phyloP scores from a whole-genome alignment of 1,140 invertebrate genomes.

The Bombus difficillimus region DNA sequence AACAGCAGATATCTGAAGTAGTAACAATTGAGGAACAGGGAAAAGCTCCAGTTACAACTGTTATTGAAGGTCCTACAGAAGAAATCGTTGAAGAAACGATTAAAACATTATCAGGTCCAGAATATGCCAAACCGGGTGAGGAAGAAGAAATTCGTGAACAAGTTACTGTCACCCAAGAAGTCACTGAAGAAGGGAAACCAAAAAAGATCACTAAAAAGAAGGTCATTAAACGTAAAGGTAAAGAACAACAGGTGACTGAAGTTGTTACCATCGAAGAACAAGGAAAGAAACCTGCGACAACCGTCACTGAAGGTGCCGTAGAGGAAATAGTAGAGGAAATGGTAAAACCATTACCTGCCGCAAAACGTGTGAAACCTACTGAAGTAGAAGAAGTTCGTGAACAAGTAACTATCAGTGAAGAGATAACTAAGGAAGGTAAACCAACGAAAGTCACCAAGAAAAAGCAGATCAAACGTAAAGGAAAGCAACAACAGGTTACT shows the following conservation, averaged over 20 bases:
- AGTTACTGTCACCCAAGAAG: conserved; percentile 79
- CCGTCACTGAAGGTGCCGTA: conserved; percentile 4
- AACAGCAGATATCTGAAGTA: conserved; percentile 57
- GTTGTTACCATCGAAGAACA: conserved; percentile 74
- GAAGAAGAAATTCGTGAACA: conserved; percentile 71
- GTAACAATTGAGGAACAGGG: conserved; percentile 60
- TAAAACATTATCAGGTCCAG: not conserved
- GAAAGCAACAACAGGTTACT: conserved; percentile 52
- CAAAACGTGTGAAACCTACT: conserved; percentile 52
- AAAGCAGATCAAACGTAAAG: conserved; percentile 57
- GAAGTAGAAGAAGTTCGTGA: conserved; percentile 74
- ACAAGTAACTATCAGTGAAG: conserved; percentile 72
- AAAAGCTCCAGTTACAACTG: conserved; percentile 39
- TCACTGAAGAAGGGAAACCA: conserved; percentile 74
- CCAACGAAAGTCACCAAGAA: conserved; percentile 72
- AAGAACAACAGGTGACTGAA: conserved; percentile 73
- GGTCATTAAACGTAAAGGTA: conserved; percentile 75
- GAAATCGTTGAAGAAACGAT: not conserved
- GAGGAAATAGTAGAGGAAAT: conserved; percentile 46
- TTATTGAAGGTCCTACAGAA: conserved; percentile 47
- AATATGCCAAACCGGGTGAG: conserved; percentile 29
- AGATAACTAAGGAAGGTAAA: conserved; percentile 77
- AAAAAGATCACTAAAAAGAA: conserved; percentile 73
- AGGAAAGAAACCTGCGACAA: conserved; percentile 61
- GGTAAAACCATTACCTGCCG: not conserved